These are phyloP conservation scores for Edolisoma coerulescens DNA, from an alignment of 2,113 vertebrate species.

Conservation along the genomic window DNA sequence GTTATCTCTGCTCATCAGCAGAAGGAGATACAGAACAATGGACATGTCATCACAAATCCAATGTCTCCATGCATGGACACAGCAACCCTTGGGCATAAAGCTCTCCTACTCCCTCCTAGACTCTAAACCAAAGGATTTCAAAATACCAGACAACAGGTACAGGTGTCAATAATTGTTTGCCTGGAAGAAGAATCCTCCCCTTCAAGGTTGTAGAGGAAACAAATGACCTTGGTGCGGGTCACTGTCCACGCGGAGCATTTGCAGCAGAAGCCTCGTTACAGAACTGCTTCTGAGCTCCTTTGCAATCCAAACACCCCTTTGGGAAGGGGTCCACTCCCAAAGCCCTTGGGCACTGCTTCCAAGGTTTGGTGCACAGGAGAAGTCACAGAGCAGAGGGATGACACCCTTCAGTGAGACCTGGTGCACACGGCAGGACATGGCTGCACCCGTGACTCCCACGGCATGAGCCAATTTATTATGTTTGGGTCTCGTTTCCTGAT, in stretches of 20 bases:
- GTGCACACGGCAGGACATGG: neutral
- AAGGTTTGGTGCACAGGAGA: neutral
- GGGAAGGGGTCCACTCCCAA: neutral
- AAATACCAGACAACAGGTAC: neutral
- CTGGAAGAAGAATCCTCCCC: neutral
- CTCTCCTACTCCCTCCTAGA: neutral
- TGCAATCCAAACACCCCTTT: neutral
- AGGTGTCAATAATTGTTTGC: neutral
- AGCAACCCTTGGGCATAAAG: neutral
- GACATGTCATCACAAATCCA: neutral
- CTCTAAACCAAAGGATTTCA: neutral
- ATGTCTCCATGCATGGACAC: neutral
- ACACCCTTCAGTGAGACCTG: neutral
- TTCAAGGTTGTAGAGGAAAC: neutral
- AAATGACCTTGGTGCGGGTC: neutral
- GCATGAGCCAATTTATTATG: neutral
- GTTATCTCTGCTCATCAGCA: neutral
- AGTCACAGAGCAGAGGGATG: neutral
- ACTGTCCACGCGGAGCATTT: neutral
- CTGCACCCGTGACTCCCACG: fast-evolving
- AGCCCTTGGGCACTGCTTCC: neutral
- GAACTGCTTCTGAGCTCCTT: neutral
- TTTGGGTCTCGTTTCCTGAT: neutral
- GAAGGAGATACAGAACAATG: neutral
- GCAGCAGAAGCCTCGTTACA: neutral